These are phyloP conservation scores for Coecobrya sp. DNA, from an alignment of 2,888 invertebrate genomes.

Conservation along the genomic window DNA sequence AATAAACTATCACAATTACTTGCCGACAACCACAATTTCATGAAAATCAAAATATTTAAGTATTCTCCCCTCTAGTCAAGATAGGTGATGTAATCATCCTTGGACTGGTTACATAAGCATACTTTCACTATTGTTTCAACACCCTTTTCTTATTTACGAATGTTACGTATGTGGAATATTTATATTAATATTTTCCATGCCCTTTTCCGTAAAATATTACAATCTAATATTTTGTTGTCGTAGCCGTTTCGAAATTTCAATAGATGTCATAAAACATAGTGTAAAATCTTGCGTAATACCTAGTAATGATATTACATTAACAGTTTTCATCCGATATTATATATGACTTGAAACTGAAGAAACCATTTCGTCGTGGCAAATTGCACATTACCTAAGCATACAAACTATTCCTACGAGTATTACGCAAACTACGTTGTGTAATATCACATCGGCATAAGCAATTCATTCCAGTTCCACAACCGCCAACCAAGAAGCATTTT, in stretches of 20 bases:
- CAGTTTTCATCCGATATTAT: constrained; percentile 20
- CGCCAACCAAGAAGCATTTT: constrained; percentile 71
- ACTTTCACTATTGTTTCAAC: too few species aligned
- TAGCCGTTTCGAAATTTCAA: constrained; percentile 74
- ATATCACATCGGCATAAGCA: constrained; percentile 6
- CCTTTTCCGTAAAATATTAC: neutral
- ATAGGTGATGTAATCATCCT: too few species aligned
- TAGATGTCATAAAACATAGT: constrained; percentile 69
- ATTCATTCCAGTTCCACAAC: constrained; percentile 50
- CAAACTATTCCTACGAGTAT: constrained; percentile 28
- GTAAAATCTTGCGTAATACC: constrained; percentile 20
- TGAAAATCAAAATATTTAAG: too few species aligned
- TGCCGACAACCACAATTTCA: too few species aligned
- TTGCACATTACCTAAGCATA: constrained; percentile 35
- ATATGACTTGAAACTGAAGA: constrained; percentile 1
- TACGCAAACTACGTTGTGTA: constrained; percentile 19
- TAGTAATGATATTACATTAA: constrained; percentile 60
- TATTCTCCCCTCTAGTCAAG: too few species aligned
- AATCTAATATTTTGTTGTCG: constrained; percentile 55
- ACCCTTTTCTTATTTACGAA: too few species aligned
- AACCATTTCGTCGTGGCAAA: constrained; percentile 33
- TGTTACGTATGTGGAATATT: too few species aligned
- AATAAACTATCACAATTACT: too few species aligned
- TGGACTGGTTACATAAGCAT: too few species aligned
- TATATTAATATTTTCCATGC: too few species aligned